These are phyloP conservation scores for Oryzias javanicus DNA, from an alignment of 2,113 vertebrate species.

Conservation along the genomic window DNA sequence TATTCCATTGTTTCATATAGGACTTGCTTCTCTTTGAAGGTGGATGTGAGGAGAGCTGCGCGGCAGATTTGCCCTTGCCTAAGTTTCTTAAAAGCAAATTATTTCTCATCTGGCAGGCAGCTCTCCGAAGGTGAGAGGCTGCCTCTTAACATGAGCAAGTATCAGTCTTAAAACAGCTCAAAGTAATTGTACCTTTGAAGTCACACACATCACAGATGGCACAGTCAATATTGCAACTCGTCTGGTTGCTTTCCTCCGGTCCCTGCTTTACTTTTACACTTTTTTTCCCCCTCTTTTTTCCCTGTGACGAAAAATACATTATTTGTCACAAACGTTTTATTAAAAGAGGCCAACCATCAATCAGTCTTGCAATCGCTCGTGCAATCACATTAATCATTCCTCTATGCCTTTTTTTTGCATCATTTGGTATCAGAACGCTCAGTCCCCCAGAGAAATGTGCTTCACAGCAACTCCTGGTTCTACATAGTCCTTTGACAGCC, in stretches of 20 bases:
- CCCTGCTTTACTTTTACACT: slow-evolving; percentile 44
- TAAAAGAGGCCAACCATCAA: slow-evolving; percentile 70
- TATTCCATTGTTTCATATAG: slow-evolving; percentile 73
- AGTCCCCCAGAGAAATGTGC: slow-evolving; percentile 58
- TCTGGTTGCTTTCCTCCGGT: slow-evolving; percentile 59
- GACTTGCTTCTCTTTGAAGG: slow-evolving; percentile 72
- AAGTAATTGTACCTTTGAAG: slow-evolving; percentile 80
- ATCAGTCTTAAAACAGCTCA: slow-evolving; percentile 73
- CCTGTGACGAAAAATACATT: slow-evolving; percentile 74
- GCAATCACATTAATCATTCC: slow-evolving; percentile 72
- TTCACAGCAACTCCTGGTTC: slow-evolving; percentile 46
- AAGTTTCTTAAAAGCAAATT: slow-evolving; percentile 72
- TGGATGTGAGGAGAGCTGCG: slow-evolving; percentile 58
- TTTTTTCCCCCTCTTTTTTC: slow-evolving; percentile 73
- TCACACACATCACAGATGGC: slow-evolving; percentile 72
- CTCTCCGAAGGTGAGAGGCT: slow-evolving; percentile 74
- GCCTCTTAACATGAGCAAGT: slow-evolving; percentile 75
- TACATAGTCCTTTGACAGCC: slow-evolving; percentile 49
- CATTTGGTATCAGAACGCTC: slow-evolving; percentile 55
- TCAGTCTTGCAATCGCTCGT: slow-evolving; percentile 68
- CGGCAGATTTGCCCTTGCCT: slow-evolving; percentile 66
- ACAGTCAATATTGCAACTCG: slow-evolving; percentile 76
- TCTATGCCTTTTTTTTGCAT: slow-evolving; percentile 61
- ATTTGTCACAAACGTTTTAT: slow-evolving; percentile 78
- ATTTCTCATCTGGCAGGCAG: slow-evolving; percentile 69